These are phyloP conservation scores for Vespertilio murinus DNA, from an alignment of 2,797 vertebrate species.

Conservation along the genomic window DNA sequence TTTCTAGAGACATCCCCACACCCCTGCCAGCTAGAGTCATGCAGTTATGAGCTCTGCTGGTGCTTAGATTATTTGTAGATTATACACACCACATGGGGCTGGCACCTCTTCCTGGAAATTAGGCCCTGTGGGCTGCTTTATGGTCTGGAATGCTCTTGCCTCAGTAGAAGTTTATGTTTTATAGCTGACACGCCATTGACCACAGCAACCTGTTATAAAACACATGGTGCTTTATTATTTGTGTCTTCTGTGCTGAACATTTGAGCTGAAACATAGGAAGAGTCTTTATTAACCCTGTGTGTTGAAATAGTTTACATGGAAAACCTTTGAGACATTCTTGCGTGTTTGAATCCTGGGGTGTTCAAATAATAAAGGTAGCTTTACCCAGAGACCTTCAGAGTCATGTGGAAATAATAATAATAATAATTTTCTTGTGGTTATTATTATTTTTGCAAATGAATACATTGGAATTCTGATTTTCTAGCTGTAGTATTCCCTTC, in stretches of 20 bases:
- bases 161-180: conserved; percentile 38
- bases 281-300: background rate
- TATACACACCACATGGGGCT: background rate
- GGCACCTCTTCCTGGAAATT: background rate
- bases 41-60: background rate
- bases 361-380: background rate
- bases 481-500: background rate
- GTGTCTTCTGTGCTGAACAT: background rate
- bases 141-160: background rate
- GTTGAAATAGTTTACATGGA: conserved; percentile 35
- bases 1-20: background rate
- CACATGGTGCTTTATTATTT: conserved; percentile 28
- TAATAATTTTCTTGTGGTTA: background rate
- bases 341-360: conserved; percentile 11
- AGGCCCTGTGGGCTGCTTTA: conserved; percentile 4
- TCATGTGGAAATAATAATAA: background rate
- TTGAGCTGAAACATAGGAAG: background rate
- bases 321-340: conserved; percentile 6
- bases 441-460: conserved; percentile 12
- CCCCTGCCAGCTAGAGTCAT: background rate
- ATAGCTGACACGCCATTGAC: conserved; percentile 18
- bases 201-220: conserved; percentile 37
- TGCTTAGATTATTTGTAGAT: background rate
- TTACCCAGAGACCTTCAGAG: background rate
- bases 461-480: background rate